Evolutionary conservation across 2,888 invertebrate species (phyloP).

Genomic region (Harpalus rufipes): DNA sequence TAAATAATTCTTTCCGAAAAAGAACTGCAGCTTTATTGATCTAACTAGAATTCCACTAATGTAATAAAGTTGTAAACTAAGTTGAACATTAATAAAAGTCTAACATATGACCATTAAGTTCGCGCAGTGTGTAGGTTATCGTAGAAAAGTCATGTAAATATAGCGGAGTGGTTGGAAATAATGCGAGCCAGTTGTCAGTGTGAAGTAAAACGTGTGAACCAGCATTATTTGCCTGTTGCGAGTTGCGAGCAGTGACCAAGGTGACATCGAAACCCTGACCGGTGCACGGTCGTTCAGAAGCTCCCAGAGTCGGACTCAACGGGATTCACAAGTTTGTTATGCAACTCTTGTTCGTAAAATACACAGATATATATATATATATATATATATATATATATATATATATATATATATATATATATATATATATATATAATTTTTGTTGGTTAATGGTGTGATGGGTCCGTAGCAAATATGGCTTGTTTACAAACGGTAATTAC

Average conservation of each 20-base stretch:
- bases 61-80: conserved; percentile 13
- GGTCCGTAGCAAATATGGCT: too few relatives aligned
- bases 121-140: conserved; percentile 43
- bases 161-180: conserved; percentile 34
- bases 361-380: too few relatives aligned
- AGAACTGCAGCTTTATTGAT: neutral
- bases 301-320: conserved; percentile 21
- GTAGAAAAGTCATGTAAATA: conserved; percentile 53
- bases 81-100: conserved; percentile 19
- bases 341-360: neutral
- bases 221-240: conserved; percentile 53
- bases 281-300: conserved; percentile 9
- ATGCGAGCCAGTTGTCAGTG: conserved; percentile 36
- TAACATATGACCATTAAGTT: conserved; percentile 19
- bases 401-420: too few relatives aligned
- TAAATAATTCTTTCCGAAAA: too few relatives aligned
- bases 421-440: too few relatives aligned
- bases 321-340: neutral
- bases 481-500: too few relatives aligned
- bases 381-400: too few relatives aligned
- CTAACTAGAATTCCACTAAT: neutral
- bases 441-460: too few relatives aligned
- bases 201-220: conserved; percentile 60
- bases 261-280: conserved; percentile 55
- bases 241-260: conserved; percentile 37